Evolutionary conservation across 2,888 invertebrate genomes (phyloP), one percentile per base, ranked within the genome.

Genomic region (Scaptomyza cyrtandrae): DNA sequence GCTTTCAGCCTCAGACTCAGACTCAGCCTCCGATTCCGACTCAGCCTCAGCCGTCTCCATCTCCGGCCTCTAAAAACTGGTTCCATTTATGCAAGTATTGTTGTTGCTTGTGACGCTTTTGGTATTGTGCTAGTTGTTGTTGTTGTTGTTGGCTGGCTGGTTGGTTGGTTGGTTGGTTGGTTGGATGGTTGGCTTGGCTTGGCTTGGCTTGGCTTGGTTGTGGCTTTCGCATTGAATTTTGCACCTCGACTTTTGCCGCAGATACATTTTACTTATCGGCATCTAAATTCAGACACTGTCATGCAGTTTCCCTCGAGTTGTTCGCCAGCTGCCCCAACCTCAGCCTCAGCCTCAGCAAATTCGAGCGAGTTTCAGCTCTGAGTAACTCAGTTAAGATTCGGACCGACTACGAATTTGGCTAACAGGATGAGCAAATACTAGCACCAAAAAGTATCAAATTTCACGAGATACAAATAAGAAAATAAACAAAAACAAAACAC

Each of bases 191-290:
- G 62, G 33, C 24, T 24, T 50, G 70, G 67, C 75, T 72, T 37
- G 37, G 37, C 37, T 27, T 27, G 27, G 19, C 2, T 24, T 39
- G 39, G 39, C 39, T 39, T 14, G 39, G 16, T 16, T 41, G 41
- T 71, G 78, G 78, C 66, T 77, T 79, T 85, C 85, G 83, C 77
- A 85, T 86, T 87, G 79, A 86, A 86, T 85, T 83, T 85, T 87
- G 86, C 84, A 86, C 81, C 86, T 84, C 85, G 66, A 55, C 78
- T 83, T 81, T 78, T 61, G 73, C 75, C 79, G 74, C 82, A 79
- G 83, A 80, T 83, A 87, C 83, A 85, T 84, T 84, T 86, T 84
- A 83, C 81, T 86, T 86, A 86, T 85, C 85, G 85, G 86, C 86
- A 85, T 85, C 86, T 84, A 85, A 82, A 82, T 80, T 84, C 85